Percentiles rank a stretch among this genome's conserved stretches.
Evolutionary conservation across 2,797 vertebrate species (phyloP).

Genomic region (Eleutherodactylus coqui): DNA sequence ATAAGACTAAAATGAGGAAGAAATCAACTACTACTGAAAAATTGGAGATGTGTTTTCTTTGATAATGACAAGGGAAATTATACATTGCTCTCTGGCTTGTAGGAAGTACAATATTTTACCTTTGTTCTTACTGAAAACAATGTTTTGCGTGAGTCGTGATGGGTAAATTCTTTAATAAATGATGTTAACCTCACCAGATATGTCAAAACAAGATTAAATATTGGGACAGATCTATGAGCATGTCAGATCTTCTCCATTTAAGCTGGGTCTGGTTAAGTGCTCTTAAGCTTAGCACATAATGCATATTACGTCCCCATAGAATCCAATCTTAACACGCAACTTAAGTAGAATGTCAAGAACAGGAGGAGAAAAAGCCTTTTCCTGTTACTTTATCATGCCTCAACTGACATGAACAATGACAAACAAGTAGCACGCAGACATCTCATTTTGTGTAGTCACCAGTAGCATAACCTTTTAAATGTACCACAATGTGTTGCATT

Average conservation of each 20-base stretch:
- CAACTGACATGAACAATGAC: conserved; percentile 70
- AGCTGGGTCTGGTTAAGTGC: conserved; percentile 65
- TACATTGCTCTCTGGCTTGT: background rate
- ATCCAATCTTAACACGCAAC: conserved; percentile 42
- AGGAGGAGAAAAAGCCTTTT: conserved; percentile 66
- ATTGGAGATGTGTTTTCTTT: background rate
- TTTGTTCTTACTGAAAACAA: conserved; percentile 21
- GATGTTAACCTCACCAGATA: conserved; percentile 68
- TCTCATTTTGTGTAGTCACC: conserved; percentile 63
- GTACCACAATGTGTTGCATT: background rate
- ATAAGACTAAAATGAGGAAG: too few relatives aligned
- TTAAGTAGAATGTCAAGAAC: conserved; percentile 46
- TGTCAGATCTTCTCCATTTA: conserved; percentile 64
- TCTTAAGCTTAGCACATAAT: conserved; percentile 64
- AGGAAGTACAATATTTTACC: conserved; percentile 4
- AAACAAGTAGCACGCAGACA: conserved; percentile 63
- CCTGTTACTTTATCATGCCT: conserved; percentile 69
- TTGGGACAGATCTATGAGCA: conserved; percentile 68
- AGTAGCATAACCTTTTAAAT: background rate
- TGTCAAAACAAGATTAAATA: conserved; percentile 72
- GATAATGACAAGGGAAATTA: background rate
- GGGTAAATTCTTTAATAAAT: conserved; percentile 58
- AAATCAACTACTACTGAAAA: background rate
- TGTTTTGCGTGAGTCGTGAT: conserved; percentile 26
- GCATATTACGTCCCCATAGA: conserved; percentile 64